Conservation (phyloP, 2,888 invertebrate species). For the Drosophila falleni region DNA sequence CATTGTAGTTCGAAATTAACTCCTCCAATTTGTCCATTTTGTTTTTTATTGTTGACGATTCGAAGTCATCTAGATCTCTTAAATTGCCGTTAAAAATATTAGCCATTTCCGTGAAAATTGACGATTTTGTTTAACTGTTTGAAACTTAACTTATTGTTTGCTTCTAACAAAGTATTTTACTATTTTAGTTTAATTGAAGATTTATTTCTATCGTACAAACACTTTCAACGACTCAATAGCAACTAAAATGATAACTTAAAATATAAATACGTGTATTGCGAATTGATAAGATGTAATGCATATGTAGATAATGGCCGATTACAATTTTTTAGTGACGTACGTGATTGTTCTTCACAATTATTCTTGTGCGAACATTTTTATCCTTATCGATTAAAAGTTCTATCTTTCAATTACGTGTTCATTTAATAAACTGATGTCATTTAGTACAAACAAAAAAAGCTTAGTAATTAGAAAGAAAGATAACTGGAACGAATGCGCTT, state of each 20-base stretch:
- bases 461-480: neutral
- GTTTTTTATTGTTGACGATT: constrained; percentile 10
- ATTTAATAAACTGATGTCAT: constrained; percentile 6
- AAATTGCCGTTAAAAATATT: neutral
- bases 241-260: constrained; percentile 23
- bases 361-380: constrained; percentile 9
- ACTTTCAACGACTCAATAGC: constrained; percentile 15
- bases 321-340: constrained; percentile 24
- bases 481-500: neutral
- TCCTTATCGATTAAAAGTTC: constrained; percentile 26
- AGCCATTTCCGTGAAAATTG: constrained; percentile 2
- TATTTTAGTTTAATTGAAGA: neutral
- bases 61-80: neutral
- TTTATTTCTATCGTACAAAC: neutral
- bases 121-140: neutral
- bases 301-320: constrained; percentile 16
- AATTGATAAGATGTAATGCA: constrained; percentile 22
- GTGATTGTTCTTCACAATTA: constrained; percentile 12
- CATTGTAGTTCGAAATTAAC: constrained; percentile 6
- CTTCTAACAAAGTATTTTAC: neutral
- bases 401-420: constrained; percentile 8
- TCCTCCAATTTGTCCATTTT: constrained; percentile 20
- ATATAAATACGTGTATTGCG: constrained; percentile 3
- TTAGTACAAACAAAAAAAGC: neutral
- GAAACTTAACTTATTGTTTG: neutral